phyloP scores from a whole-genome alignment of 2,113 vertebrate species.

The Catagonus wagneri region DNA sequence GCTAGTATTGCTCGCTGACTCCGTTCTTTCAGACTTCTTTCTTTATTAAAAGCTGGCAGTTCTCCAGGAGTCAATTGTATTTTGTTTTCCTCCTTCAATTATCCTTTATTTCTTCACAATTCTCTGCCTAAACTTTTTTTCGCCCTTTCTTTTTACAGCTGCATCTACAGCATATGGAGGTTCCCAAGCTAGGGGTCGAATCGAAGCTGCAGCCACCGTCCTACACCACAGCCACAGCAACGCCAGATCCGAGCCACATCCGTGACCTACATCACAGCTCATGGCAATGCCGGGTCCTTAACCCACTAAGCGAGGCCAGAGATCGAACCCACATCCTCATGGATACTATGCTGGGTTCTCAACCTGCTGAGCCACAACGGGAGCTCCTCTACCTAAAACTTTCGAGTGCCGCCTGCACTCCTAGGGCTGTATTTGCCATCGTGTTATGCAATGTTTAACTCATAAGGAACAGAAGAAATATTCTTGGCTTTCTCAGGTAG shows the following conservation, averaged over 20 bases:
- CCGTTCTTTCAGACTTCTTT: not conserved
- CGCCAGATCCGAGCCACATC: no score
- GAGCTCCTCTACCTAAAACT: not conserved
- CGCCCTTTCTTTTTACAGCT: no score
- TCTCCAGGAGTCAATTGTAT: not conserved
- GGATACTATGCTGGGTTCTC: no score
- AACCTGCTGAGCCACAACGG: no score
- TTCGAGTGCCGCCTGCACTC: not conserved
- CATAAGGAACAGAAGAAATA: not conserved
- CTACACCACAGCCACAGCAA: no score
- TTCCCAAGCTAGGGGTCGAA: no score
- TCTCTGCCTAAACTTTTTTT: not conserved
- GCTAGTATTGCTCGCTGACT: not conserved
- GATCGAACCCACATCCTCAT: no score
- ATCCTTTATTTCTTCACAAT: not conserved
- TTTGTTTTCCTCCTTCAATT: not conserved
- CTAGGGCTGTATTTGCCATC: not conserved
- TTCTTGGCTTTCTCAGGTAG: not conserved
- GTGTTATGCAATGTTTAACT: not conserved
- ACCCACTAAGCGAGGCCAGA: no score
- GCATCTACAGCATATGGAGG: no score
- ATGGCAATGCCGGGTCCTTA: no score
- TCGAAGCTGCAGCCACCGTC: no score
- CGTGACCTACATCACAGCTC: no score
- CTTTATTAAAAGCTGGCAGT: not conserved